Base-by-base conservation (phyloP, 2,113 vertebrate genomes). In the Melanostigma gelatinosum region DNA sequence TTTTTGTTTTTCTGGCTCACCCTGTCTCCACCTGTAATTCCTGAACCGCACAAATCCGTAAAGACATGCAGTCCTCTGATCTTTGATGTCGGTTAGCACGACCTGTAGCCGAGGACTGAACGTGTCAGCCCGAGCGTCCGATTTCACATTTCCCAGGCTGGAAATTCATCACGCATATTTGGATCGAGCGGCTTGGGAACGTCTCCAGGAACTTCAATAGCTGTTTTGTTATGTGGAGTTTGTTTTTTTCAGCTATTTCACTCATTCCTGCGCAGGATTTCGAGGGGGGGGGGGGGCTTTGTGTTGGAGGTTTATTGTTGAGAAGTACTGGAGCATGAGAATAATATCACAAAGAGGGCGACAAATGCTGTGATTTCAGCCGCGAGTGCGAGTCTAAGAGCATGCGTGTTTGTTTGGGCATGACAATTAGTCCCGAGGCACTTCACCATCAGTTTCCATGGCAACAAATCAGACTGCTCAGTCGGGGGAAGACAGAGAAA, bases 391-490 rank as follows among this genome's bases (percentile, higher is more conserved):
- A 79, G 77, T 48, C 67, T 50, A 55, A 70, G 61, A 82, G 67
- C 24, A 15, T 65, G 66, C n/a, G 11, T 75, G 89, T 85, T 85
- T 83, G 75, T 79, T 80, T 79, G 86, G 78, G 66, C 70, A 73
- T 63, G 75, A 87, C 87, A 90, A 87, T 91, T 85, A 88, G 70
- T 87, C 87, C 67, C 36, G 48, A 80, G 73, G 77, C 75, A 72
- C 85, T 89, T 79, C 79, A 68, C 24, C 70, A 81, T 73, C 88
- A 61, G 93, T 93, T 91, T 92, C 91, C 90, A 92, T 91, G 91
- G 82, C 75, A 70, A 92, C 91, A 76, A 79, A 86, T 90, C 88
- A 88, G 85, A 83, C 76, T 71, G 88, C 86, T 88, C 85, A 86
- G 74, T 29, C 67, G 13, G 50, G 13, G 81, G 67, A 74, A 64